A percentile compares a stretch with the other conserved stretches of the same genome.
These are phyloP conservation scores for Alexandromys fortis DNA, from an alignment of 2,113 vertebrate genomes.

Conservation along the genomic window DNA sequence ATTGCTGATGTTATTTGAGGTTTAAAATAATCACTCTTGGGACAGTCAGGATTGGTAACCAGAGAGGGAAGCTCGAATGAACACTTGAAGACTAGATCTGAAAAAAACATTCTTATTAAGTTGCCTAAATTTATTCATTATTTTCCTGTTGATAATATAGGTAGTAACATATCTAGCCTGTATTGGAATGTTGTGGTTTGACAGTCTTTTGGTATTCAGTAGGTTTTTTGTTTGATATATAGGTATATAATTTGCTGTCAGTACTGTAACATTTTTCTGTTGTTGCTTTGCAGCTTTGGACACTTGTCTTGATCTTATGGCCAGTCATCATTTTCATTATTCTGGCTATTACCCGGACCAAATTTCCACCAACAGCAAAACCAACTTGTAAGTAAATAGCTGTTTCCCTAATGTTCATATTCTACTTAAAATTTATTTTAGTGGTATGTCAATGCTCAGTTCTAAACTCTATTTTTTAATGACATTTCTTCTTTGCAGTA, in stretches of 20 bases:
- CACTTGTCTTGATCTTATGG: constrained; percentile 93
- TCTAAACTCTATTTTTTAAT: not conserved
- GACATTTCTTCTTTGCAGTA: constrained; percentile 33
- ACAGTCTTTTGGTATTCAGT: not conserved
- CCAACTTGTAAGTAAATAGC: constrained; percentile 91
- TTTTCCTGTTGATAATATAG: constrained; percentile 3
- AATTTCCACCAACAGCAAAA: constrained; percentile 89
- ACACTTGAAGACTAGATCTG: not conserved
- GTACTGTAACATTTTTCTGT: constrained; percentile 74
- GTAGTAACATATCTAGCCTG: not conserved
- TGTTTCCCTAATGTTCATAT: constrained; percentile 59
- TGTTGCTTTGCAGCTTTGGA: constrained; percentile 92
- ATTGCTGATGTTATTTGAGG: not conserved
- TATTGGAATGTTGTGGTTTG: not conserved
- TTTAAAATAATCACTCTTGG: not conserved
- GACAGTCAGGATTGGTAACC: not conserved
- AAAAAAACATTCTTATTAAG: not conserved
- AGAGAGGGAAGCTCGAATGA: not conserved
- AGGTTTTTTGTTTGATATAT: too few relatives aligned
- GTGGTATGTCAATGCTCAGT: constrained; percentile 26
- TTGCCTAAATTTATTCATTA: not conserved
- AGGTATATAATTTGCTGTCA: not conserved
- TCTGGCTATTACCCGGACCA: constrained; percentile 92
- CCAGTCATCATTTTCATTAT: constrained; percentile 96
- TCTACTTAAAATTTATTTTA: constrained; percentile 72